A percentile compares a stretch with the other conserved stretches of the same genome.
These are phyloP conservation scores for Chionodraco myersi DNA, from an alignment of 2,113 vertebrate genomes.

Conservation along the genomic window DNA sequence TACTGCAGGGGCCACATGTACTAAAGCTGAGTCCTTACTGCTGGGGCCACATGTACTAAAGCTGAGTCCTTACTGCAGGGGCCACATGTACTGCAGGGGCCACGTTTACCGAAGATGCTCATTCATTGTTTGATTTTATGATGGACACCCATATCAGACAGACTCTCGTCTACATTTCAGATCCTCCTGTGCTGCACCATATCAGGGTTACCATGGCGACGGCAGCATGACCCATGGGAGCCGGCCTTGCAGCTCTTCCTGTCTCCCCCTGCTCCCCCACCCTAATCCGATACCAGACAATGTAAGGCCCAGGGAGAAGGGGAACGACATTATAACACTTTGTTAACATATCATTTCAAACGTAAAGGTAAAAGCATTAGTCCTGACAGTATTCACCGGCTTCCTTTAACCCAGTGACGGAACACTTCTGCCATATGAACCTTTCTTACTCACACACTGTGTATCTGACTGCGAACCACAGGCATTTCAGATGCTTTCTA, in stretches of 20 bases:
- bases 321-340: conserved; percentile 68
- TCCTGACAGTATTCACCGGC: conserved; percentile 42
- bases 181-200: conserved; percentile 61
- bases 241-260: conserved; percentile 45
- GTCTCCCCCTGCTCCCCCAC: conserved; percentile 24
- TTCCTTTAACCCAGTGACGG: conserved; percentile 35
- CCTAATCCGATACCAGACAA: conserved; percentile 51
- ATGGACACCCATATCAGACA: background rate
- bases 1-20: no score
- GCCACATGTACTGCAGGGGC: no score
- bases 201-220: conserved; percentile 67
- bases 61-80: no score
- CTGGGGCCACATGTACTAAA: no score
- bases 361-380: conserved; percentile 65
- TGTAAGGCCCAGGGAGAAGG: conserved; percentile 24
- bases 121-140: conserved; percentile 1
- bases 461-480: conserved; percentile 36
- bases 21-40: no score
- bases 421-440: conserved; percentile 29
- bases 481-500: conserved; percentile 56
- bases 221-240: conserved; percentile 44
- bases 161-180: conserved; percentile 65
- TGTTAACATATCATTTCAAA: conserved; percentile 73
- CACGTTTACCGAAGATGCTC: no score
- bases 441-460: conserved; percentile 35